phyloP scores from a whole-genome alignment of 2,888 invertebrate genomes.

The Drosophila hamatofila region DNA sequence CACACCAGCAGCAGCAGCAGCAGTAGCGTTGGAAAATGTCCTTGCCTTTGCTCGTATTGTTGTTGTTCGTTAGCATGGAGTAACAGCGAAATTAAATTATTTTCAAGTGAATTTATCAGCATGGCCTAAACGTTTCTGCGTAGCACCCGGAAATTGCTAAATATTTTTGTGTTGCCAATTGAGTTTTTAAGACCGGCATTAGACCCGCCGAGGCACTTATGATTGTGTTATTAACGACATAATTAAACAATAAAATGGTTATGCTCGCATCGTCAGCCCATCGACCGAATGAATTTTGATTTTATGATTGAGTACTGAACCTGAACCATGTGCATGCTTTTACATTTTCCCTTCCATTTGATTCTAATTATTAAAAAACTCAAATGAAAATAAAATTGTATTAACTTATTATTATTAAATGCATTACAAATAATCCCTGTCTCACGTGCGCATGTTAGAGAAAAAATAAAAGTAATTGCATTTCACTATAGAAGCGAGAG shows the following conservation, averaged over 20 bases:
- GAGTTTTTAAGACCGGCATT: slow-evolving; percentile 34
- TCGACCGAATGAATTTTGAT: slow-evolving; percentile 28
- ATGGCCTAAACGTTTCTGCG: slow-evolving; percentile 50
- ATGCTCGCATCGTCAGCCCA: slow-evolving; percentile 9
- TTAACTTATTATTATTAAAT: not conserved
- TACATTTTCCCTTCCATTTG: slow-evolving; percentile 4
- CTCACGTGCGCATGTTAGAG: not conserved
- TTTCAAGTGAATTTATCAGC: slow-evolving; percentile 74
- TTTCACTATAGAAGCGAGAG: not conserved
- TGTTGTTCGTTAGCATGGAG: slow-evolving; percentile 44
- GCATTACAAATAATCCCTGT: not conserved
- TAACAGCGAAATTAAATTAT: slow-evolving; percentile 77
- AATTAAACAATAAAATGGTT: slow-evolving; percentile 64
- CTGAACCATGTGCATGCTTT: not conserved
- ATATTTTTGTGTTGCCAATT: slow-evolving; percentile 75
- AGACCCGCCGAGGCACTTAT: slow-evolving; percentile 40
- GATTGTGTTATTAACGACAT: slow-evolving; percentile 77
- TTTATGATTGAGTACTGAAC: slow-evolving; percentile 11
- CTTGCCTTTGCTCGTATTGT: slow-evolving; percentile 3
- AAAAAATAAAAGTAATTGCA: too few relatives aligned
- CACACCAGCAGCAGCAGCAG: not conserved
- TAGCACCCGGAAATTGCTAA: slow-evolving; percentile 71
- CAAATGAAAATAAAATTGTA: not conserved
- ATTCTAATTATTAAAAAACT: slow-evolving; percentile 5
- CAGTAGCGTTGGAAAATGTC: not conserved